Evolutionary conservation across 1,140 invertebrate species (phyloP), one percentile per base, ranked within the genome.

Genomic region (Drosophila bipectinata): DNA sequence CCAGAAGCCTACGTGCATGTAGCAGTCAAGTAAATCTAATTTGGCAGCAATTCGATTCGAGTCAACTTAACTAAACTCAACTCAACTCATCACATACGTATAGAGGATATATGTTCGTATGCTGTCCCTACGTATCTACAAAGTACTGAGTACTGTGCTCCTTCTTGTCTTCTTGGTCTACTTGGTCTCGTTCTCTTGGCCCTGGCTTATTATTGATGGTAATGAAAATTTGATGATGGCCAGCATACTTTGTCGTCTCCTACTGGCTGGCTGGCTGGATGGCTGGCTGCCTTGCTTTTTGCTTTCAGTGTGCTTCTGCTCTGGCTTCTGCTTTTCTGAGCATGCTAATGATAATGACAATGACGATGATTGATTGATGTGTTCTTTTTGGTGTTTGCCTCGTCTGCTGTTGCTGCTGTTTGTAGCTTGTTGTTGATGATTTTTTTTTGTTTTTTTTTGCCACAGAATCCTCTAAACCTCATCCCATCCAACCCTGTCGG

Each of bases 281-380:
- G n/a, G n/a, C 21, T 9, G 15, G 1, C 2, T 21, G 21, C 21
- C 21, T 54, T 30, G 30, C 37, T 48, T 18, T 18, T 18, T 18
- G 18, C 18, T 18, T 10, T 26, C 41, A 4, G 1, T 39, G 37
- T 39, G 14, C 41, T 44, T 18, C 5, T 44, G 14, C 41, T 44
- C 5, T 6, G 8, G 41, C 41, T 44, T 7, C 34, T 28, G 47
- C 58, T 41, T 54, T 54, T 4, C 49, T 39, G 57, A 32, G 37
- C 52, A 69, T 66, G 72, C 59, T 81, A 81, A 81, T 77, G 78
- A 81, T 81, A 81, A 81, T 77, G 78, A 81, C 78, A 77, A 81
- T 81, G 78, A 81, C 67, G 78, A 81, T 81, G 78, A 81, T 81
- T 81, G 78, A 81, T 81, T 81, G 78, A 81, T 73, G 72, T 80